Base-by-base conservation (phyloP, 2,797 vertebrate species). In the Propithecus deckenii region DNA sequence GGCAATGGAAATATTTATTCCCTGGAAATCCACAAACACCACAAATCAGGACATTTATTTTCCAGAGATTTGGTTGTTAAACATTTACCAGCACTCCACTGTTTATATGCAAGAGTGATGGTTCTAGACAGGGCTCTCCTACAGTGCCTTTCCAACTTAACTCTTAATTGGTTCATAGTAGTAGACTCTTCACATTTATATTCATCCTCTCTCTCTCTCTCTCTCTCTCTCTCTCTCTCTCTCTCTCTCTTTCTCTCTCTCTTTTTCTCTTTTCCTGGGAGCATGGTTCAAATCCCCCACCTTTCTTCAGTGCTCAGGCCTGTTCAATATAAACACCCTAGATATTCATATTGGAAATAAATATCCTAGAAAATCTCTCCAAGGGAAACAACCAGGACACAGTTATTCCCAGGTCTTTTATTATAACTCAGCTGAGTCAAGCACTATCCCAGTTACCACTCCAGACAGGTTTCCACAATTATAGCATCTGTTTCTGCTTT, bases 41-140 rank as follows among this genome's bases (percentile, higher is more conserved):
- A 69, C 23, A 80, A 71, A 75, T 81, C 48, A 61, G 46, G 28
- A 61, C 22, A 72, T 85, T 78, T 61, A 43, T 87, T 86, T 95
- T 97, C 59, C 23, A 41, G 81, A 92, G 9, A 97, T 10, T 50
- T 83, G 10, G 35, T 52, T 81, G 23, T 88, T 85, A 81, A 92
- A 43, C 25, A 85, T 76, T 74, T 74, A 65, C 22, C 50, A 86
- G 38, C 35, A 89, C n/a, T 63, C 8, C 5, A 46, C 59, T 18
- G 3, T 81, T 93, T 76, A 71, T 18, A 59, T 25, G 25, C 69
- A 84, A 88, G 38, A n/a, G 41, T 67, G 41, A 41, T 32, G 55
- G n/a, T 13, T 4, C 78, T 61, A 86, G 74, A 6, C 11, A 4
- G n/a, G n/a, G 11, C 81, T 95, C 18, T 65, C 30, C 4, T 87